Evolutionary conservation across 2,888 invertebrate species (phyloP).

Genomic region (Ophion obscuratus): DNA sequence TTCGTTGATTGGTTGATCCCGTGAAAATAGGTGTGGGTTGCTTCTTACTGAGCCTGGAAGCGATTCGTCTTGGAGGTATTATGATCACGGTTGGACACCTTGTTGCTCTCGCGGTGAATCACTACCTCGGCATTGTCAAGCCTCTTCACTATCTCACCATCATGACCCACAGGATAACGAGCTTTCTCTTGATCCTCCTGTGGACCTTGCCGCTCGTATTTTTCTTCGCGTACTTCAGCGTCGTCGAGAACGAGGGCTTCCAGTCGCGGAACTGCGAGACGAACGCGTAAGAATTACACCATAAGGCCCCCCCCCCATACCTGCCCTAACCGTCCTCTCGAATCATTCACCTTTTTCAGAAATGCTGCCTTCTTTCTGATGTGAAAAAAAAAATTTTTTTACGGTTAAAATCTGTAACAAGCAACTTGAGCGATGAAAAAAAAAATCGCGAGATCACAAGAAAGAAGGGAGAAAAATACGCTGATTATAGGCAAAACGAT

Average conservation of each 20-base stretch:
- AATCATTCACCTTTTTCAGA: not conserved
- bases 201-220: slow-evolving; percentile 86
- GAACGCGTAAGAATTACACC: slow-evolving; percentile 58
- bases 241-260: slow-evolving; percentile 84
- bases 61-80: slow-evolving; percentile 86
- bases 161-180: slow-evolving; percentile 85
- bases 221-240: slow-evolving; percentile 85
- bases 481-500: not conserved
- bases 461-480: too few relatives aligned
- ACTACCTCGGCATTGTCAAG: slow-evolving; percentile 87
- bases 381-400: not conserved
- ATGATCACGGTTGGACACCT: slow-evolving; percentile 88
- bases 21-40: slow-evolving; percentile 71
- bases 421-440: too few relatives aligned
- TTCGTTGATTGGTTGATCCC: not conserved
- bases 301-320: not conserved
- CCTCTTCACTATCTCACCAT: slow-evolving; percentile 88
- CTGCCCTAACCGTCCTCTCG: not conserved
- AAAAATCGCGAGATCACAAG: too few relatives aligned
- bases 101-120: slow-evolving; percentile 87
- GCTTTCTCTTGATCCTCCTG: slow-evolving; percentile 84
- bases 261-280: slow-evolving; percentile 75
- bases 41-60: slow-evolving; percentile 81
- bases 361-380: not conserved
- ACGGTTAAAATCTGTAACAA: not conserved